phyloP scores from a whole-genome alignment of 2,888 invertebrate genomes.

The Neria commutata region DNA sequence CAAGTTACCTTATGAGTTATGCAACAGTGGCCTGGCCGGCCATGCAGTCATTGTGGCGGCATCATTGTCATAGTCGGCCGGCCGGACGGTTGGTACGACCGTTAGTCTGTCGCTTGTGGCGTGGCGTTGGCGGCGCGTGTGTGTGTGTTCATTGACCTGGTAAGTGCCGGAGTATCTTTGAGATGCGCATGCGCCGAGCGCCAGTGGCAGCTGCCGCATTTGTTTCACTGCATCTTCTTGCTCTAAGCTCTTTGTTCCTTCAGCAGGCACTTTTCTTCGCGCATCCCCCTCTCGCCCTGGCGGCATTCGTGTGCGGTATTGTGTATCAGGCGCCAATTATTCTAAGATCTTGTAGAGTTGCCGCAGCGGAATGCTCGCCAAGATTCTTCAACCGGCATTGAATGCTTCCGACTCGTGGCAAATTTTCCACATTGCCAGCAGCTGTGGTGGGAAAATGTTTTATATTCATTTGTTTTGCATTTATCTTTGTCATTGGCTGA shows the following conservation, averaged over 20 bases:
- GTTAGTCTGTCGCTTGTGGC: too few relatives aligned
- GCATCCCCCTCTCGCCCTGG: neutral
- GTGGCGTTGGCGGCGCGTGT: slow-evolving; percentile 9
- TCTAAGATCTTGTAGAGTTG: slow-evolving; percentile 57
- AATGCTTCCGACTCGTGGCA: slow-evolving; percentile 6
- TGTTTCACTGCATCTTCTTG: slow-evolving; percentile 22
- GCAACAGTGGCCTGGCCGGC: slow-evolving; percentile 16
- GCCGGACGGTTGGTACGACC: too few relatives aligned
- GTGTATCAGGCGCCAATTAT: slow-evolving; percentile 55
- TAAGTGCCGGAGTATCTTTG: slow-evolving; percentile 27
- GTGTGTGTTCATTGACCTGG: slow-evolving; percentile 52
- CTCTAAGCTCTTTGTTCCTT: neutral
- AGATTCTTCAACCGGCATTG: slow-evolving; percentile 15
- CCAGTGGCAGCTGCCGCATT: slow-evolving; percentile 30
- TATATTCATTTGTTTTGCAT: slow-evolving; percentile 36
- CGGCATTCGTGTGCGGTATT: slow-evolving; percentile 26
- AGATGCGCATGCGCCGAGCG: slow-evolving; percentile 27
- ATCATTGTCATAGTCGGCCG: neutral
- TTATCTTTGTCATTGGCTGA: slow-evolving; percentile 22
- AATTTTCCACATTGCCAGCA: slow-evolving; percentile 29
- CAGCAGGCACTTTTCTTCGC: neutral
- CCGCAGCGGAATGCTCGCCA: too few relatives aligned
- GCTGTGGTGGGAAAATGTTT: too few relatives aligned
- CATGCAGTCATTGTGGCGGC: slow-evolving; percentile 12
- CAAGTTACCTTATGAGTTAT: slow-evolving; percentile 40